These are phyloP conservation scores for Drosophila carrolli DNA, from an alignment of 1,140 invertebrate species.

Conservation along the genomic window DNA sequence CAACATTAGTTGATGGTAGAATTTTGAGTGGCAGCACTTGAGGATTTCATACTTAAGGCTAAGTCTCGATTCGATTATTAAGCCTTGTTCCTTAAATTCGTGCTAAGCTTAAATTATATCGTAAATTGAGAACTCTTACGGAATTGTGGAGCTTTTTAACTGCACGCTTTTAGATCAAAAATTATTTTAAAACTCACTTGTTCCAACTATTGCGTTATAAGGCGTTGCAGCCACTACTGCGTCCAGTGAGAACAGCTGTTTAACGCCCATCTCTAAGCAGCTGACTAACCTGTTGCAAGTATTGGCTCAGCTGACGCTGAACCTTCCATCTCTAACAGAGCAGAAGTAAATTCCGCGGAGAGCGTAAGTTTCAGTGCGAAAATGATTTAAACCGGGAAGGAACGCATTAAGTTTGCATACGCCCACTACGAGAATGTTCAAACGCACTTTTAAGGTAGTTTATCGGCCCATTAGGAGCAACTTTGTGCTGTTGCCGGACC, in stretches of 20 bases:
- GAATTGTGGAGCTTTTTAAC: no score
- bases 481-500: constrained; percentile 74
- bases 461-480: constrained; percentile 79
- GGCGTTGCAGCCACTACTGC: background rate
- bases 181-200: background rate
- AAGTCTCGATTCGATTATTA: no score
- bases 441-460: constrained; percentile 81
- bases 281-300: constrained; percentile 26
- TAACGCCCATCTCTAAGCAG: constrained; percentile 1
- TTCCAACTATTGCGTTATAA: background rate
- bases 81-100: no score
- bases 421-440: constrained; percentile 68
- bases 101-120: no score
- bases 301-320: constrained; percentile 3
- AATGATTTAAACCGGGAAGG: constrained; percentile 42
- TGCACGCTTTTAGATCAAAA: background rate
- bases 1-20: background rate
- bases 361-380: constrained; percentile 3
- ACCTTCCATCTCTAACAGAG: constrained; percentile 9
- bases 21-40: no score
- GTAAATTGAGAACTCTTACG: no score
- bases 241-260: constrained; percentile 1
- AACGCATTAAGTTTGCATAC: constrained; percentile 19
- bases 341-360: constrained; percentile 7
- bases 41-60: no score